A percentile compares a stretch with the other conserved stretches of the same genome.
These are phyloP conservation scores for Drosophila helvetica DNA, from an alignment of 2,888 invertebrate genomes.

Conservation along the genomic window DNA sequence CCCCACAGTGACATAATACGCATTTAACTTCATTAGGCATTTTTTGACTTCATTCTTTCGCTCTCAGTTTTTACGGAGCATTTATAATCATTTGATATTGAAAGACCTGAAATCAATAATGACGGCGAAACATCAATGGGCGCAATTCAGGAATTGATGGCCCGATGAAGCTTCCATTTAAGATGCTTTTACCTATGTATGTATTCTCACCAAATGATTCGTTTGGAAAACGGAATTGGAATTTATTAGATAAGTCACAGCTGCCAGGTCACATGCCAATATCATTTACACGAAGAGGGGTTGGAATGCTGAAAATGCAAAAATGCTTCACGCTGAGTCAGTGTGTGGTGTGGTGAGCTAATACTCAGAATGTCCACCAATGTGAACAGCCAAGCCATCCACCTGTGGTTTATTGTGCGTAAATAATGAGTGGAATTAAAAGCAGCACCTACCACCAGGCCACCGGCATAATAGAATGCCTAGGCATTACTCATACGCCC, in stretches of 20 bases:
- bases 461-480: slow-evolving; percentile 3
- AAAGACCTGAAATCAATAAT: not conserved
- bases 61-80: slow-evolving; percentile 11
- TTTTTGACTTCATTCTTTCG: slow-evolving; percentile 15
- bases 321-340: slow-evolving; percentile 17
- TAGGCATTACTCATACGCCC: slow-evolving; percentile 57
- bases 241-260: not conserved
- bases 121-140: slow-evolving; percentile 24
- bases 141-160: not conserved
- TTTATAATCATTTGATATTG: slow-evolving; percentile 10
- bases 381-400: not conserved
- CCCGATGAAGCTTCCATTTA: slow-evolving; percentile 7
- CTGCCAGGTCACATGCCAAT: not conserved
- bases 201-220: not conserved
- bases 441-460: slow-evolving; percentile 45
- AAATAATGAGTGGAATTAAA: slow-evolving; percentile 68
- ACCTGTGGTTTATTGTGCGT: slow-evolving; percentile 61
- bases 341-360: slow-evolving; percentile 8
- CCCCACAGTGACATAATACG: slow-evolving; percentile 13
- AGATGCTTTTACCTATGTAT: slow-evolving; percentile 6
- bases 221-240: not conserved
- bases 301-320: slow-evolving; percentile 5
- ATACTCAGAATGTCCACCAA: not conserved
- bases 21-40: slow-evolving; percentile 23
- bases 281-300: slow-evolving; percentile 12